Base-by-base conservation (phyloP, 2,113 vertebrate genomes). In the Talpa occidentalis region DNA sequence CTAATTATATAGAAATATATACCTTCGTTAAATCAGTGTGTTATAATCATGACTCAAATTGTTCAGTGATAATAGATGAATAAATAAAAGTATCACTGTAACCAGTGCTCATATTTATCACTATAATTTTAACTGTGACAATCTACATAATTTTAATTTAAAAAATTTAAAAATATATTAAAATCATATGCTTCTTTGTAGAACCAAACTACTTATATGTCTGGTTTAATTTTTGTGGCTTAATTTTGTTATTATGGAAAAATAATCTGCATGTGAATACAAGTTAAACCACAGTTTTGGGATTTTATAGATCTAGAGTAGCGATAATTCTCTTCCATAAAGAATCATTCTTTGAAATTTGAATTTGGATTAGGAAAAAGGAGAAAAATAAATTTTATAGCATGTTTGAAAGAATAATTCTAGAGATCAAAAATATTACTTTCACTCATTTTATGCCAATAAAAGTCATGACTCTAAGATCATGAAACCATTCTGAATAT, bases 241-340 rank as follows among this genome's bases (percentile, higher is more conserved):
- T 81, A 74, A 88, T 73, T 90, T 88, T 92, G 4, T 79, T 92
- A 93, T 78, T 60, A 32, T 92, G 17, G 16, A 67, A 67, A 92
- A 87, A 37, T 3, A 70, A 64, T 73, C 19, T 52, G 83, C 81
- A 88, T n/a, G 11, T 60, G 37, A 77, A 64, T 67, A 90, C 10
- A 19, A 82, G 60, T 19, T 92, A 32, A 40, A 40, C 12, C 52
- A 44, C 40, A 81, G 40, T 79, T 94, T 90, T 35, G 19, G n/a
- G n/a, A 77, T 52, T 94, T 86, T 93, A 32, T 1, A 73, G 16
- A 77, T 67, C 12, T 60, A 81, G 40, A 47, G 30, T 37, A 81
- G 40, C 76, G 52, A 66, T 70, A 49, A 64, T 44, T 54, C 3
- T 70, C 19, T 94, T 90, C 32, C 19, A 10, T 92, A 44, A 32